Evolutionary conservation across 2,113 vertebrate species (phyloP).

Genomic region (Isichthys henryi): DNA sequence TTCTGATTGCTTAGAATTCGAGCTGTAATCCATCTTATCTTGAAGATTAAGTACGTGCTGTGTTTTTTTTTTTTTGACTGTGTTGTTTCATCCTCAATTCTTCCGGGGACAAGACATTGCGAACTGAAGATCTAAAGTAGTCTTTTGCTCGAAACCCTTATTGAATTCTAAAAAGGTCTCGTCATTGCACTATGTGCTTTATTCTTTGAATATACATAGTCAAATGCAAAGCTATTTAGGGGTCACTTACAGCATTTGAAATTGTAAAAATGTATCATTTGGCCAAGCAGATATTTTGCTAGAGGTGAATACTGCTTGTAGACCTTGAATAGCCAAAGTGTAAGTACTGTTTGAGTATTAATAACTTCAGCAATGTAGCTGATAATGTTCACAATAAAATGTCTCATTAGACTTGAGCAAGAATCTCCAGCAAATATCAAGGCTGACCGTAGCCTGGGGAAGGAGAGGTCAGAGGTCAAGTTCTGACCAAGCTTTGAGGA

Average conservation of each 20-base stretch:
- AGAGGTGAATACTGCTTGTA: not conserved
- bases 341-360: not conserved
- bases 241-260: not conserved
- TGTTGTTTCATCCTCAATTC: slow-evolving; percentile 7
- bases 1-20: slow-evolving; percentile 15
- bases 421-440: not conserved
- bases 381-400: not conserved
- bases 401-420: not conserved
- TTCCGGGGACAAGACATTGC: not conserved
- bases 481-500: not conserved
- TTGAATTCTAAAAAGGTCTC: slow-evolving; percentile 1
- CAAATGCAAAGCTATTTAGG: not conserved
- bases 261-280: not conserved
- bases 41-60: slow-evolving; percentile 2
- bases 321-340: not conserved
- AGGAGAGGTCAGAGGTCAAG: not conserved
- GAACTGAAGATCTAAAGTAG: not conserved
- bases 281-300: not conserved
- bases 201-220: not conserved
- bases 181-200: not conserved
- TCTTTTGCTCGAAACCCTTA: not conserved
- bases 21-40: slow-evolving; percentile 1
- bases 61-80: slow-evolving; percentile 1
- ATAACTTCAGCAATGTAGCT: not conserved
- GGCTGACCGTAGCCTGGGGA: not conserved